Conservation (phyloP, 2,113 vertebrate genomes). For the Mustelus asterias region DNA sequence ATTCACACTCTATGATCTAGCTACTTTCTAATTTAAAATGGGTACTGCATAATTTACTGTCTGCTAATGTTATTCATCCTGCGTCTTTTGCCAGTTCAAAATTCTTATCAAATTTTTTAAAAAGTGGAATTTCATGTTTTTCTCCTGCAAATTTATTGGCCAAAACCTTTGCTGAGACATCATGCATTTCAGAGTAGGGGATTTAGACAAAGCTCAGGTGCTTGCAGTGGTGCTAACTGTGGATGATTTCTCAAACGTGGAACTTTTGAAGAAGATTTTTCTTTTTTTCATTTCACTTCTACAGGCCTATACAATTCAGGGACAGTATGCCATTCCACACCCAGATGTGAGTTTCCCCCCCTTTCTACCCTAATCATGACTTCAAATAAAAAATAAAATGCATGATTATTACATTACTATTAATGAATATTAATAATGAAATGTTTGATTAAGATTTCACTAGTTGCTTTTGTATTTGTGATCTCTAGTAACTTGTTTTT, state of each 20-base stretch:
- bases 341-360: slow-evolving; percentile 81
- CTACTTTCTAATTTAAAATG: background rate
- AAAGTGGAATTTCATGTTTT: background rate
- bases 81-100: background rate
- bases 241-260: slow-evolving; percentile 3
- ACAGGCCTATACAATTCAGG: slow-evolving; percentile 98
- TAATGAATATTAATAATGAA: slow-evolving; percentile 59
- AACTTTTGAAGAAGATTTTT: slow-evolving; percentile 20
- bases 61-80: background rate
- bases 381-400: slow-evolving; percentile 54
- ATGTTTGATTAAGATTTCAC: slow-evolving; percentile 25
- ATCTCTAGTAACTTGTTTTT: slow-evolving; percentile 22
- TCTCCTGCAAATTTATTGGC: background rate
- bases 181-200: background rate
- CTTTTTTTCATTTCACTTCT: slow-evolving; percentile 33
- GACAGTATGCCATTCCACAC: slow-evolving; percentile 95
- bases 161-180: slow-evolving; percentile 25
- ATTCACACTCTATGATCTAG: background rate
- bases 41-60: background rate
- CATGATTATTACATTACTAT: slow-evolving; percentile 57
- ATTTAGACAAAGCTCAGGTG: slow-evolving; percentile 17
- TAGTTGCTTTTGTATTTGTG: slow-evolving; percentile 14
- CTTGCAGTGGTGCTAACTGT: slow-evolving; percentile 28
- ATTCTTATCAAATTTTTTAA: background rate
- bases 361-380: slow-evolving; percentile 45